Percentiles rank a stretch among this genome's conserved stretches.
phyloP scores from a whole-genome alignment of 2,797 vertebrate species.

The Heteromormyrus szaboi region DNA sequence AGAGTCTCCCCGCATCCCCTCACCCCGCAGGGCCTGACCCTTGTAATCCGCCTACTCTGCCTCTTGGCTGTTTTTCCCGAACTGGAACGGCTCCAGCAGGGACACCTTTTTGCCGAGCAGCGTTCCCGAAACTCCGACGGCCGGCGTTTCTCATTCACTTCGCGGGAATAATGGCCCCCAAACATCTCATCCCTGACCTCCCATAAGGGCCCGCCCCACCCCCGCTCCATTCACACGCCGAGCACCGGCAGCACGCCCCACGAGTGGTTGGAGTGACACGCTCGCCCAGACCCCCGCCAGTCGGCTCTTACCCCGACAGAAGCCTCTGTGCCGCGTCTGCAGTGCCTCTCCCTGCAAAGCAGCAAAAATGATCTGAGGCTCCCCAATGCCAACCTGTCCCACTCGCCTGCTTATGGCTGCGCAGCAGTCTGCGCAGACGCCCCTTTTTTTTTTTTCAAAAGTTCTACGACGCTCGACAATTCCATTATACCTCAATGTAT shows the following conservation, averaged over 20 bases:
- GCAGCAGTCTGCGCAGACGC: background rate
- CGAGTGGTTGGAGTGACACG: background rate
- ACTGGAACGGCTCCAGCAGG: background rate
- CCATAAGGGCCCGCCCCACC: background rate
- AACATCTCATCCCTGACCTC: background rate
- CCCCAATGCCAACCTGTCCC: conserved; percentile 1
- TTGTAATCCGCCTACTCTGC: background rate
- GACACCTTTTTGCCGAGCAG: background rate
- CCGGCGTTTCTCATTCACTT: background rate
- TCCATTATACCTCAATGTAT: background rate
- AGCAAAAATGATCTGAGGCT: background rate
- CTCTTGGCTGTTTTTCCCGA: background rate
- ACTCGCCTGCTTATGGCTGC: conserved; percentile 18
- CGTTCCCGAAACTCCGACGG: background rate
- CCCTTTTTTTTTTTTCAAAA: background rate
- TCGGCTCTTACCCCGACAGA: conserved; percentile 11
- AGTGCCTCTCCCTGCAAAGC: conserved; percentile 1
- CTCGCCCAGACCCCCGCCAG: conserved; percentile 35
- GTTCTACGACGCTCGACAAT: background rate
- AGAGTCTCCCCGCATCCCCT: background rate
- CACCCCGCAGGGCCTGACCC: background rate
- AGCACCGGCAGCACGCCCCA: conserved; percentile 44
- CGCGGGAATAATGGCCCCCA: background rate
- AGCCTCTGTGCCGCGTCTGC: background rate
- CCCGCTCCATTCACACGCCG: conserved; percentile 45